Base-by-base conservation (phyloP, 2,113 vertebrate species). In the Cercopithecus mona region DNA sequence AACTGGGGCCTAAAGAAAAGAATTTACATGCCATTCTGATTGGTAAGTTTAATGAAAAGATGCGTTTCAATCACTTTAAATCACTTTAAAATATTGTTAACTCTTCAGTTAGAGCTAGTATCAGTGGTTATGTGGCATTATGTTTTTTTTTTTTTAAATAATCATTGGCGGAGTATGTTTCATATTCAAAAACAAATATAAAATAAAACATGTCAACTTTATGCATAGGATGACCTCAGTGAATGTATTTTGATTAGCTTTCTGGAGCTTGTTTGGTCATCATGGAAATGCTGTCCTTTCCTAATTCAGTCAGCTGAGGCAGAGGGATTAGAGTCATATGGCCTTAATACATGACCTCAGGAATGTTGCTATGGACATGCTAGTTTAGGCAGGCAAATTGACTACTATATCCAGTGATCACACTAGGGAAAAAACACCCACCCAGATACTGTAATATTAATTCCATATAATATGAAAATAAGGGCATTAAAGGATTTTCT, bases 31-130 rank as follows among this genome's bases (percentile, higher is more conserved):
- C 75, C 50, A 85, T 64, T 75, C 61, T 80, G 13, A 70, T 50
- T 96, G 55, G 22, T 43, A 94, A 88, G 23, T 95, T 79, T 84
- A 89, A 92, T 72, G 17, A 96, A 96, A 88, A 52, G 45, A 14
- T 90, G 32, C 0, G 83, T 97, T 59, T 76, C 22, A 95, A 3
- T 79, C 35, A 59, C 27, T 97, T 92, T n/a, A 48, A 94, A 83
- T 79, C 30, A 59, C 35, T 97, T 92, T 32, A 66, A 94, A 83
- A 64, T 66, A 88, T 38, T 81, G 57, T 84, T 35, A 96, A 66
- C 35, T 88, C 32, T 94, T 84, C 8, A 66, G 4, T 75, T 48
- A 89, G 9, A 91, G 8, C 38, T 66, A 5, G 20, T 73, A 61
- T 43, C 79, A 9, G 66, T 59, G 8, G 30, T 48, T 88, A 8